Evolutionary conservation across 2,113 vertebrate genomes (phyloP), one percentile per base, ranked within the genome.

Genomic region (Hemiprocne comata): DNA sequence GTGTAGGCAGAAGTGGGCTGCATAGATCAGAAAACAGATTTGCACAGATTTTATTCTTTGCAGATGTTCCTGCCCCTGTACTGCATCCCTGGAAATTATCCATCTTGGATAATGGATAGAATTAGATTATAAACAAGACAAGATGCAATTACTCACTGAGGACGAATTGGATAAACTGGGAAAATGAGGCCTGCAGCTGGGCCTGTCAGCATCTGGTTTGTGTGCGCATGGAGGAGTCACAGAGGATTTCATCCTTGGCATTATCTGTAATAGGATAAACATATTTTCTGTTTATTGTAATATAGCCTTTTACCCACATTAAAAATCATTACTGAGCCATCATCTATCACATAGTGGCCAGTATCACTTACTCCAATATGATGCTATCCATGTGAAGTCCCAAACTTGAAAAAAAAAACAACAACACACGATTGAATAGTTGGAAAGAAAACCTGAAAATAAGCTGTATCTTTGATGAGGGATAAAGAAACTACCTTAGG

Each of bases 51-150:
- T 94, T 82, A 81, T 91, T 84, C 60, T 93, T 95, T 81, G 64
- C 91, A 94, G 87, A 95, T 17, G 3, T 94, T 94, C 71, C 82
- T 2, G 1, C 54, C 1, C 2, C 64, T 94, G 17, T 93, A 83
- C 64, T 58, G 38, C 72, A 90, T 89, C 89, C 44, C 89, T 93
- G 78, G 72, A 97, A 85, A 94, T 94, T 34, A 90, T 82, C 96
- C 78, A 97, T 95, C 84, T 90, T 86, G 53, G 86, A 74, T 93
- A 95, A 93, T 78, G 65, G 91, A 80, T 85, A 51, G 87, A 97
- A 97, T 97, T 74, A 97, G 75, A 96, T 96, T 95, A 92, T 66
- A 96, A 92, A 90, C 26, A 89, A 57, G 86, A 76, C 87, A 78
- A 95, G 50, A 88, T 83, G 61, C 55, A 94, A 85, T 96, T 93